Evolutionary conservation across 2,888 invertebrate species (phyloP), one percentile per base, ranked within the genome.

Genomic region (Zhengitettix transpicula): DNA sequence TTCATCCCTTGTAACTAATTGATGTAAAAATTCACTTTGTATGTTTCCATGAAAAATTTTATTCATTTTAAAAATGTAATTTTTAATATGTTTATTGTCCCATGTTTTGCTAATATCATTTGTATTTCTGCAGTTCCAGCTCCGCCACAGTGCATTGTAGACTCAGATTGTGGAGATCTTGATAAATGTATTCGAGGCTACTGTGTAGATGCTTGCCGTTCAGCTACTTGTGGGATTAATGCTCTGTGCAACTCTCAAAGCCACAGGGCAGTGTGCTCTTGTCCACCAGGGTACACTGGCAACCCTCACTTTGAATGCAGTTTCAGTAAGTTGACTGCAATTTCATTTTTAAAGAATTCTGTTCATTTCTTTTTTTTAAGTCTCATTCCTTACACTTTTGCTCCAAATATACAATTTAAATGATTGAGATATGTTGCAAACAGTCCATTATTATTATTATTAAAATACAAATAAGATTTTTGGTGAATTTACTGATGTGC

Each of bases 231-330:
- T 68, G 93, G 92, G 61, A 77, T 86, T 56, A 91, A 91, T 68
- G 89, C 93, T 2, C 79, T 87, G 63, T 93, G 92, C 69, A 82
- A 79, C 68, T 84, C 90, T 0, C 70, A 78, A 28, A 82, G 84
- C 66, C 92, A 93, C 69, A 81, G 82, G 64, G 85, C 87, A 1
- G 78, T 84, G 55, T 93, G 93, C 69, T 78, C 80, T 14, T 93
- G 93, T 70, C 83, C 90, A 15, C 75, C 81, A 12, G 89, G 84
- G 28, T 90, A 87, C 69, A 79, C 77, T 47, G 90, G 90, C 67
- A 89, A 89, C 71, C 82, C 90, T 11, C 82, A 86, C 70, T 74
- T 84, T 56, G 89, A 90, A 73, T 91, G 91, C 69, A 80, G 80
- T 58, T 71, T 73, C 69, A 75, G 82, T 82, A 78, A 71, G 42